Conservation (phyloP, 2,888 invertebrate genomes). For the Xestia sexstrigata region DNA sequence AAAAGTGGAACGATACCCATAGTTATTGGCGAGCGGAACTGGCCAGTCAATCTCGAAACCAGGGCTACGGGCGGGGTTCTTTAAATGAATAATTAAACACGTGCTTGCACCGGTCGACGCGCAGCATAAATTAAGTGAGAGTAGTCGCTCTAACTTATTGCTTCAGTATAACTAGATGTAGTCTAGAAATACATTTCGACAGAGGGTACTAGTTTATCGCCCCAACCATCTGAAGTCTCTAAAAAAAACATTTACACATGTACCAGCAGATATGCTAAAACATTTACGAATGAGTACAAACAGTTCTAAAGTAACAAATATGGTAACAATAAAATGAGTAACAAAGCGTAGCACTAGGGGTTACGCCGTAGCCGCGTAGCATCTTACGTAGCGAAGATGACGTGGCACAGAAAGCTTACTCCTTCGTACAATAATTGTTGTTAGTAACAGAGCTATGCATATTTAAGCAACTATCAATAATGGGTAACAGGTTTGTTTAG, state of each 20-base stretch:
- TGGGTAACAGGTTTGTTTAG: constrained; percentile 23
- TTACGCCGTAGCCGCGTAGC: constrained; percentile 69
- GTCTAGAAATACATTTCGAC: constrained; percentile 33
- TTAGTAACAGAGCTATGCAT: constrained; percentile 1
- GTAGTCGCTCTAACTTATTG: constrained; percentile 43
- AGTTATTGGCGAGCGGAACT: constrained; percentile 49
- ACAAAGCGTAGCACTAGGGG: constrained; percentile 47
- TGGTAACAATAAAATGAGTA: constrained; percentile 1
- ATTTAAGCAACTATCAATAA: constrained; percentile 34
- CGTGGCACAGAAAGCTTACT: constrained; percentile 59
- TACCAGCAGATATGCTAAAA: not conserved
- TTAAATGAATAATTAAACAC: constrained; percentile 71
- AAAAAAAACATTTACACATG: not conserved
- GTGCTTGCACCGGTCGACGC: constrained; percentile 53
- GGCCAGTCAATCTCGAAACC: constrained; percentile 59
- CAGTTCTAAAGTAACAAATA: not conserved
- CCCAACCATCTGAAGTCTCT: not conserved
- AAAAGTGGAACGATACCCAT: constrained; percentile 58
- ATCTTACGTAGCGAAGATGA: constrained; percentile 66
- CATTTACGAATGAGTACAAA: constrained; percentile 4
- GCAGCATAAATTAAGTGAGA: constrained; percentile 56
- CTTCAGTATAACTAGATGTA: constrained; percentile 20
- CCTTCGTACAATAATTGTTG: constrained; percentile 1
- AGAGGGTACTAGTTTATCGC: constrained; percentile 16
- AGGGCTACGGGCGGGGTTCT: constrained; percentile 55